Percentiles rank a stretch among this genome's conserved stretches.
phyloP scores from a whole-genome alignment of 2,888 invertebrate species.

The Onchidella celtica region DNA sequence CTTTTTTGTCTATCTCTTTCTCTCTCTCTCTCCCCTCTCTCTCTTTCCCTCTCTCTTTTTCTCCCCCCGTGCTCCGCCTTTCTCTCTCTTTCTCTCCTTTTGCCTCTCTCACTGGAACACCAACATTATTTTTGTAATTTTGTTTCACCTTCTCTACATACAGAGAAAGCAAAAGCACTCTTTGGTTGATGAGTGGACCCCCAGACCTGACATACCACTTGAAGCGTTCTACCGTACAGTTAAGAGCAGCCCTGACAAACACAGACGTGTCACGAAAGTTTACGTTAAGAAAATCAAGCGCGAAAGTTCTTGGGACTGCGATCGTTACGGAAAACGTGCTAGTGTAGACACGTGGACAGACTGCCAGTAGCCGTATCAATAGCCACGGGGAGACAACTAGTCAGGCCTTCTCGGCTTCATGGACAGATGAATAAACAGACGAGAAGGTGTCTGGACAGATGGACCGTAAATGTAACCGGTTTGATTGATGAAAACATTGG shows the following conservation, averaged over 20 bases:
- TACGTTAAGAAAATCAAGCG: background rate
- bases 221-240: background rate
- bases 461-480: no score
- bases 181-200: no score
- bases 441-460: no score
- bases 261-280: background rate
- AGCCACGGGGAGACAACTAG: background rate
- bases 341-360: background rate
- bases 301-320: background rate
- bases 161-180: no score
- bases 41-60: slow-evolving; percentile 2
- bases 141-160: background rate
- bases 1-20: background rate
- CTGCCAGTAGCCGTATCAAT: background rate
- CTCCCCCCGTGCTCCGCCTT: background rate
- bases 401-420: background rate
- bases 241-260: no score
- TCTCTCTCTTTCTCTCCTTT: background rate
- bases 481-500: no score
- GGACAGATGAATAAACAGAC: background rate
- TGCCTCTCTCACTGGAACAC: background rate
- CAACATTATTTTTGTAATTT: background rate
- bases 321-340: background rate
- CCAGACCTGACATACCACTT: background rate
- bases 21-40: slow-evolving; percentile 20